These are phyloP conservation scores for Corythornis vintsioides DNA, from an alignment of 2,113 vertebrate genomes.

Conservation along the genomic window DNA sequence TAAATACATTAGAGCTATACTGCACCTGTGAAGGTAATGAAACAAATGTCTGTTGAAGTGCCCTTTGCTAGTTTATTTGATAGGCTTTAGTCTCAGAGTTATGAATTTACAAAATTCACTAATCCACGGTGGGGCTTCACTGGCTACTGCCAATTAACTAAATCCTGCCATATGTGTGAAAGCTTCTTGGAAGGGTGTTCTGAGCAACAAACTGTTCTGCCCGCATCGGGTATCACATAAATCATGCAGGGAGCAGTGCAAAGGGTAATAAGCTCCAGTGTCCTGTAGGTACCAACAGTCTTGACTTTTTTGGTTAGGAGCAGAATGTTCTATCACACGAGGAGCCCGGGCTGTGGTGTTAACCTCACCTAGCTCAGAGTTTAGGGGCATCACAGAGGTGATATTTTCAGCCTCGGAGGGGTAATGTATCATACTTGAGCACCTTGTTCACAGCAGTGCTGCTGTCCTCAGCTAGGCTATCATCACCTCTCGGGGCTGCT, in stretches of 20 bases:
- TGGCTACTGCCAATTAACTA: not conserved
- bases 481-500: constrained; percentile 51
- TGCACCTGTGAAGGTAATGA: not conserved
- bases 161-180: not conserved
- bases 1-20: not conserved
- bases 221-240: not conserved
- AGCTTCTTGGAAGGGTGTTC: not conserved
- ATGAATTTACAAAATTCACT: not conserved
- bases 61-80: not conserved
- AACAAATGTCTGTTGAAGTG: not conserved
- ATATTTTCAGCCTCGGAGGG: constrained; percentile 55
- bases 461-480: constrained; percentile 50
- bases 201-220: not conserved
- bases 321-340: not conserved
- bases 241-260: fast-evolving
- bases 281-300: not conserved
- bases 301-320: constrained; percentile 30
- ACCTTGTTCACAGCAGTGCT: constrained; percentile 65
- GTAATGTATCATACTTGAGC: constrained; percentile 65
- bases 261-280: not conserved
- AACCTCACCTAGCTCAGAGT: constrained; percentile 48
- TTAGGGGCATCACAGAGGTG: constrained; percentile 32
- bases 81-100: not conserved
- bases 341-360: constrained; percentile 25
- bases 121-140: not conserved